Conservation (phyloP, 2,888 invertebrate genomes). For the Drosophila mettleri region DNA sequence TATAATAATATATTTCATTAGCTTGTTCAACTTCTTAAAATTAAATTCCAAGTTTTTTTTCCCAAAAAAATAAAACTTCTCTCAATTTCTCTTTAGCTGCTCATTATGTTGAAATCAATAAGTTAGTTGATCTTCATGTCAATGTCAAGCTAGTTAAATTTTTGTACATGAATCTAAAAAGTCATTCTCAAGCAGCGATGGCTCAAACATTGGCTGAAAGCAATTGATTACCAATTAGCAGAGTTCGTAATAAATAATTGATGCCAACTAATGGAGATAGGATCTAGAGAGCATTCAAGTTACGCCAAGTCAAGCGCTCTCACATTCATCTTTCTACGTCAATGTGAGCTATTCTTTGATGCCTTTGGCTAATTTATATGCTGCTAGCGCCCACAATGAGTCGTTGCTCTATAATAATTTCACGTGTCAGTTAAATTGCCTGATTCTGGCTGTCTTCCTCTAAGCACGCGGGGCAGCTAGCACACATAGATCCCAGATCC, state of each 20-base stretch:
- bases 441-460: conserved; percentile 19
- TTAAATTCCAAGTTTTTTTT: background rate
- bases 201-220: background rate
- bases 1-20: background rate
- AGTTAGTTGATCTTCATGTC: background rate
- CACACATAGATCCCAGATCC: conserved; percentile 26
- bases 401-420: conserved; percentile 45
- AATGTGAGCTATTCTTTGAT: conserved; percentile 28
- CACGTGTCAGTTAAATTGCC: conserved; percentile 48
- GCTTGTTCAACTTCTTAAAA: no score
- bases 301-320: background rate
- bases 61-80: background rate
- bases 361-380: conserved; percentile 45
- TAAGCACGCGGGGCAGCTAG: conserved; percentile 9
- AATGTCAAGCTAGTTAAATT: background rate
- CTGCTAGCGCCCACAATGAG: conserved; percentile 35
- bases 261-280: conserved; percentile 5
- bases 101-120: background rate
- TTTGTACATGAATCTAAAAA: background rate
- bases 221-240: conserved; percentile 19
- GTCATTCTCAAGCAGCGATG: background rate
- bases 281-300: conserved; percentile 5
- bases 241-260: background rate
- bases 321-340: conserved; percentile 31
- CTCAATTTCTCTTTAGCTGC: background rate